Evolutionary conservation across 2,888 invertebrate species (phyloP).

Genomic region (Pachliopta kotzebuea): DNA sequence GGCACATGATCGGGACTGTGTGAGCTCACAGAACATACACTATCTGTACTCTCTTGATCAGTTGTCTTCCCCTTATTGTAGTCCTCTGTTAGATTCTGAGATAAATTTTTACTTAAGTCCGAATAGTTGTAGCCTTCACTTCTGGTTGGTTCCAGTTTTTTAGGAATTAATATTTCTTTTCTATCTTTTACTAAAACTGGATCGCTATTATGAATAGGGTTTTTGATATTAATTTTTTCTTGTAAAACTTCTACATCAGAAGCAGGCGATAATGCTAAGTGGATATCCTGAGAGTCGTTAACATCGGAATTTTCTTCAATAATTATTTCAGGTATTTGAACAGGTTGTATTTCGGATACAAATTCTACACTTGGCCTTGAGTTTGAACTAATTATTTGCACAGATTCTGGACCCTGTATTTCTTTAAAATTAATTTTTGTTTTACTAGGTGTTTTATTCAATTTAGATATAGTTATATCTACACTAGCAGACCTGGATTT

Average conservation of each 20-base stretch:
- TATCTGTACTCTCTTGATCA: slow-evolving; percentile 72
- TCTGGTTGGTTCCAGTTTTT: slow-evolving; percentile 47
- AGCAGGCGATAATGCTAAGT: slow-evolving; percentile 61
- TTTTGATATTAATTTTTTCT: slow-evolving; percentile 33
- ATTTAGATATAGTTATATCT: slow-evolving; percentile 55
- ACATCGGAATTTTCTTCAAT: slow-evolving; percentile 47
- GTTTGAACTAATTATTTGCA: slow-evolving; percentile 35
- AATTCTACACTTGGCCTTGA: slow-evolving; percentile 55
- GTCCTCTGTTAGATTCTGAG: slow-evolving; percentile 49
- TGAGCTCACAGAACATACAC: slow-evolving; percentile 54
- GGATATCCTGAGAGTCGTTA: slow-evolving; percentile 70
- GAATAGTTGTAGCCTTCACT: slow-evolving; percentile 61
- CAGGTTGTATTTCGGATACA: slow-evolving; percentile 50
- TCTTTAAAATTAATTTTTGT: slow-evolving; percentile 39
- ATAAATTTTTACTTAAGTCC: slow-evolving; percentile 49
- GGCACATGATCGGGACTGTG: slow-evolving; percentile 65
- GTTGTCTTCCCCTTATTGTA: slow-evolving; percentile 54
- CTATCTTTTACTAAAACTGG: slow-evolving; percentile 54
- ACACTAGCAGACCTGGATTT: slow-evolving; percentile 64
- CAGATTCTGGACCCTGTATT: slow-evolving; percentile 31
- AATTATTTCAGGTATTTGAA: slow-evolving; percentile 52
- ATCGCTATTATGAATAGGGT: slow-evolving; percentile 50
- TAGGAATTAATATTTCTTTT: slow-evolving; percentile 49
- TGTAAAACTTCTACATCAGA: slow-evolving; percentile 42
- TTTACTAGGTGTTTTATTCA: slow-evolving; percentile 52